Base-by-base conservation (phyloP, 2,888 invertebrate species). In the Parapristionchus giblindavisi region DNA sequence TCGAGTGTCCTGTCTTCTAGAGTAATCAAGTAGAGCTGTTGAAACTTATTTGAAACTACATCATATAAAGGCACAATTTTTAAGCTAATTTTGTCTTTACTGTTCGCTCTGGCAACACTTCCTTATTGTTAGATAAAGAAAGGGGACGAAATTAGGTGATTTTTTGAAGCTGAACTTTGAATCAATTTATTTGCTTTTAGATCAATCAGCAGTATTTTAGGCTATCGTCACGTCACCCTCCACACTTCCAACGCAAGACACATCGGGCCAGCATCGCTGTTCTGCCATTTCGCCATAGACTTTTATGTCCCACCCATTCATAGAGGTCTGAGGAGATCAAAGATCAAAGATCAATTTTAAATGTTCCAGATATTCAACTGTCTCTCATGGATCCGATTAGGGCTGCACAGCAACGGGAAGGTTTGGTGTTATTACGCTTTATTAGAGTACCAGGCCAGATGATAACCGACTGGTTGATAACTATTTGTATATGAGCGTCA, bases 211-310 rank as follows among this genome's bases (percentile, higher is more conserved):
- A 43, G 17, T 14, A 43, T 8, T 14, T 14, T n/a, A 68, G 68
- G 68, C 11, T 68, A 68, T 68, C 68, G 68, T 34, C 68, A 68
- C 52, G 68, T 68, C 3, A 17, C 52, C 34, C 52, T 68, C n/a
- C 68, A 68, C 17, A 52, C 68, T 14, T 68, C 68, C 2, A 36
- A 51, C 8, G 52, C 51, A 5, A 34, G n/a, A 17, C 68, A 51
- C 51, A 68, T 68, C 34, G 68, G 68, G 1, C 68, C 68, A n/a
- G 68, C 68, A 24, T 68, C 68, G 0, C 68, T 68, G 34, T 68
- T 68, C 52, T 68, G 68, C 68, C 68, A 68, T 36, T 68, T 68
- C 52, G 51, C 51, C 36, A 6, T 68, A 14, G 68, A 68, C 21
- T 68, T 68, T 38, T 52, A 68, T 52, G 68, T 68, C 27, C 51